These are phyloP conservation scores for Habrosyne pyritoides DNA, from an alignment of 2,888 invertebrate genomes.

Conservation along the genomic window DNA sequence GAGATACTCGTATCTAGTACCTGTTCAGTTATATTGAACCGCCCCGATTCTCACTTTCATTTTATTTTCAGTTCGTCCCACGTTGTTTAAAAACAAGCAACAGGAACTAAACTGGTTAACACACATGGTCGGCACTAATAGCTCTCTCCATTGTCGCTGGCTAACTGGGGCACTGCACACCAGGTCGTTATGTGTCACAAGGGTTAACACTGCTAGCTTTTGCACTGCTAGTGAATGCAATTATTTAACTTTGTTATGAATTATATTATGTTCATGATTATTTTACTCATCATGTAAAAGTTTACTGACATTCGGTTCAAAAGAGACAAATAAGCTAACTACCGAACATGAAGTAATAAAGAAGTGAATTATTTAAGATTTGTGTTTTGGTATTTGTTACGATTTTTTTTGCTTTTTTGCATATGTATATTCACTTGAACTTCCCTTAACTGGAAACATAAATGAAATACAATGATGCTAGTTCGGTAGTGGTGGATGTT, in stretches of 20 bases:
- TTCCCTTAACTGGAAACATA: neutral
- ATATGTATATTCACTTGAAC: no score
- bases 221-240: neutral
- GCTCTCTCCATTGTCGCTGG: slow-evolving; percentile 65
- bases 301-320: no score
- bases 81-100: slow-evolving; percentile 59
- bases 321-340: no score
- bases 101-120: slow-evolving; percentile 71
- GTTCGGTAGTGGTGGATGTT: slow-evolving; percentile 28
- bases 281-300: no score
- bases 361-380: no score
- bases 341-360: no score
- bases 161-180: slow-evolving; percentile 55
- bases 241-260: neutral
- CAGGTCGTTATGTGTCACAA: slow-evolving; percentile 29
- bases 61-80: slow-evolving; percentile 53
- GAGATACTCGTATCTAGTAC: neutral
- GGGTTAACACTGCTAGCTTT: neutral
- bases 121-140: slow-evolving; percentile 74
- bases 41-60: slow-evolving; percentile 46
- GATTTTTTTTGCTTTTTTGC: no score
- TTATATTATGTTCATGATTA: no score
- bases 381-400: no score
- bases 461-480: slow-evolving; percentile 19
- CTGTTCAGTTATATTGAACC: neutral